phyloP scores from a whole-genome alignment of 1,140 invertebrate genomes.

The Penaeus japonicus region DNA sequence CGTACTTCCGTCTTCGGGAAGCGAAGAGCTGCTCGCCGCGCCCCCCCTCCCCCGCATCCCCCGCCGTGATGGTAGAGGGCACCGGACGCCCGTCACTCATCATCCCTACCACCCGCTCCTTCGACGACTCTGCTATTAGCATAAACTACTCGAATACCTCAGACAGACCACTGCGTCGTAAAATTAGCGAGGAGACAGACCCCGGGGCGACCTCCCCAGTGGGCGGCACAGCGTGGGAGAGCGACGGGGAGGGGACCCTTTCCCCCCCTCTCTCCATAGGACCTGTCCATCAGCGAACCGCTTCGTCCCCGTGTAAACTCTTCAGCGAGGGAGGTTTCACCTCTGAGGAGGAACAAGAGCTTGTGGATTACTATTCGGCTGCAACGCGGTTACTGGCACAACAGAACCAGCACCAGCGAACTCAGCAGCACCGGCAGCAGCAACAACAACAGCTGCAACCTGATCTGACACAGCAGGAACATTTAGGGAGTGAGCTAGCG shows the following conservation, averaged over 20 bases:
- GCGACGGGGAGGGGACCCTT: conserved; percentile 59
- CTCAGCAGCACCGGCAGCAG: background rate
- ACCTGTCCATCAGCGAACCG: conserved; percentile 74
- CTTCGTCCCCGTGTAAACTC: conserved; percentile 80
- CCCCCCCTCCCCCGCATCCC: conserved; percentile 55
- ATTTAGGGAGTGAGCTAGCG: too few relatives aligned
- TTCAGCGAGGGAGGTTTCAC: conserved; percentile 58
- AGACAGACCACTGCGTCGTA: conserved; percentile 7
- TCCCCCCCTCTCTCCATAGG: conserved; percentile 41
- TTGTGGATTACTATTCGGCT: conserved; percentile 49
- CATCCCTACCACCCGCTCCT: conserved; percentile 60
- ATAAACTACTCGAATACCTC: conserved; percentile 42
- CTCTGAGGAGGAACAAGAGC: conserved; percentile 58
- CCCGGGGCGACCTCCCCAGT: conserved; percentile 59
- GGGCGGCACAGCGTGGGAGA: conserved; percentile 61
- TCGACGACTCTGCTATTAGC: conserved; percentile 52
- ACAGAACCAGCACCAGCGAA: conserved; percentile 14
- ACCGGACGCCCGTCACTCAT: conserved; percentile 59
- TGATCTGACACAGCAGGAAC: background rate
- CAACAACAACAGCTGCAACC: background rate
- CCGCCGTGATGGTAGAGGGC: conserved; percentile 43
- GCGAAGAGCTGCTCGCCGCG: conserved; percentile 63
- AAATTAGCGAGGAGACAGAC: conserved; percentile 59
- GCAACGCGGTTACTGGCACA: background rate
- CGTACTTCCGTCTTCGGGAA: conserved; percentile 63